Evolutionary conservation across 2,888 invertebrate species (phyloP).

Genomic region (Melolontha melolontha): DNA sequence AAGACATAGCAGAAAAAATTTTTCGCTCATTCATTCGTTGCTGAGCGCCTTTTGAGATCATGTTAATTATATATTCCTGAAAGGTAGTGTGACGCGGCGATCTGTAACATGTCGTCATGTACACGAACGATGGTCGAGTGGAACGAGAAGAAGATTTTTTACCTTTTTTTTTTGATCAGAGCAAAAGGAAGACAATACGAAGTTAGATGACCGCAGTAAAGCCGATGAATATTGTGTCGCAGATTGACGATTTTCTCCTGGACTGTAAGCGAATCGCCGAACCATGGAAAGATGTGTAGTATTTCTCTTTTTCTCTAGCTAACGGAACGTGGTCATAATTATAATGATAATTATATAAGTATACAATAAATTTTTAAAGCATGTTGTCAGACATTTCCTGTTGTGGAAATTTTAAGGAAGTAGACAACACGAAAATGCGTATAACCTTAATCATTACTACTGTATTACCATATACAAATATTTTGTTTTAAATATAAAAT

Average conservation of each 20-base stretch:
- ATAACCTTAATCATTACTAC: too few relatives aligned
- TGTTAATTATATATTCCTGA: constrained; percentile 13
- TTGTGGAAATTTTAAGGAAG: too few relatives aligned
- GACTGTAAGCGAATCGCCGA: constrained; percentile 10
- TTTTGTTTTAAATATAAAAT: too few relatives aligned
- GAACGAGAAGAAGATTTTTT: constrained; percentile 19
- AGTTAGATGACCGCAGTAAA: constrained; percentile 14
- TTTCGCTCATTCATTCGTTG: too few relatives aligned
- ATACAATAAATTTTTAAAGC: background rate
- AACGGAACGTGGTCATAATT: background rate
- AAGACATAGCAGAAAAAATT: too few relatives aligned
- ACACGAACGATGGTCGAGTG: constrained; percentile 22
- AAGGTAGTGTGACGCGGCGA: background rate
- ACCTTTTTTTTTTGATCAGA: background rate
- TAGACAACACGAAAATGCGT: too few relatives aligned
- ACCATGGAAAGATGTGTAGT: constrained; percentile 11
- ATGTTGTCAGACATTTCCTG: too few relatives aligned
- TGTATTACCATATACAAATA: too few relatives aligned
- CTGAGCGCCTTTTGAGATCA: background rate
- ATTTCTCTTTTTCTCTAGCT: constrained; percentile 4
- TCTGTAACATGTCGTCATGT: constrained; percentile 18
- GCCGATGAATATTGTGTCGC: constrained; percentile 13
- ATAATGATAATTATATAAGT: background rate
- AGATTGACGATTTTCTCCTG: constrained; percentile 4
- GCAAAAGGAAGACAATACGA: constrained; percentile 14